phyloP scores from a whole-genome alignment of 2,113 vertebrate species.

The Salvelinus sp. region DNA sequence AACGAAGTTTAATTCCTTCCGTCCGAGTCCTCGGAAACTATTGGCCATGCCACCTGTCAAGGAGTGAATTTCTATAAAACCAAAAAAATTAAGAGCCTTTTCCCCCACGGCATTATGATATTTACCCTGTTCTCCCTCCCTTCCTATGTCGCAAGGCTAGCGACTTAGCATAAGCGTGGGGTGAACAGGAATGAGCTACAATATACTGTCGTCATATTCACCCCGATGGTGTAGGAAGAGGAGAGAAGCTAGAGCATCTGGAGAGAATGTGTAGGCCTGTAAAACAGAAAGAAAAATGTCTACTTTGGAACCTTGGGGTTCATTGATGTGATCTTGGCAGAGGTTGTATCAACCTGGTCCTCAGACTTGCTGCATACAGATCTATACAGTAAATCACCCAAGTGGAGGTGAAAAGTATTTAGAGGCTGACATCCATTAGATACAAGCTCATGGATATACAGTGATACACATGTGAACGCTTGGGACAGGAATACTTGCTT shows the following conservation, averaged over 20 bases:
- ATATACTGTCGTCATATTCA: neutral
- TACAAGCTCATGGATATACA: neutral
- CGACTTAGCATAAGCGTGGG: neutral
- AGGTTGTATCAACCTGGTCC: constrained; percentile 22
- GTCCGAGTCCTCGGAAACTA: neutral
- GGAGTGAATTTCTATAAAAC: neutral
- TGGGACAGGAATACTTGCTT: too few relatives aligned
- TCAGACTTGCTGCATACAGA: constrained; percentile 4
- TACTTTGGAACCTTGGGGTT: constrained; percentile 28
- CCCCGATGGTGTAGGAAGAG: neutral
- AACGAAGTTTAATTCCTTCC: neutral
- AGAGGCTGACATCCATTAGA: neutral
- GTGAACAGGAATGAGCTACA: neutral
- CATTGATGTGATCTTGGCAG: constrained; percentile 5
- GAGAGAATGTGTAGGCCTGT: constrained; percentile 16
- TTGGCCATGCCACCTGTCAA: neutral
- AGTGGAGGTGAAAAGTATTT: constrained; percentile 17
- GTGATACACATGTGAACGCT: too few relatives aligned
- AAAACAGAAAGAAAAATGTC: constrained; percentile 35
- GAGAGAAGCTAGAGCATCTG: constrained; percentile 18
- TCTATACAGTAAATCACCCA: constrained; percentile 13
- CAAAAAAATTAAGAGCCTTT: neutral
- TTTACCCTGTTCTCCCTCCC: neutral
- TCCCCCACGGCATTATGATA: neutral
- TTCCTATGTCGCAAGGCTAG: neutral